Base-by-base conservation (phyloP, 2,797 vertebrate species). In the Mus caroli region DNA sequence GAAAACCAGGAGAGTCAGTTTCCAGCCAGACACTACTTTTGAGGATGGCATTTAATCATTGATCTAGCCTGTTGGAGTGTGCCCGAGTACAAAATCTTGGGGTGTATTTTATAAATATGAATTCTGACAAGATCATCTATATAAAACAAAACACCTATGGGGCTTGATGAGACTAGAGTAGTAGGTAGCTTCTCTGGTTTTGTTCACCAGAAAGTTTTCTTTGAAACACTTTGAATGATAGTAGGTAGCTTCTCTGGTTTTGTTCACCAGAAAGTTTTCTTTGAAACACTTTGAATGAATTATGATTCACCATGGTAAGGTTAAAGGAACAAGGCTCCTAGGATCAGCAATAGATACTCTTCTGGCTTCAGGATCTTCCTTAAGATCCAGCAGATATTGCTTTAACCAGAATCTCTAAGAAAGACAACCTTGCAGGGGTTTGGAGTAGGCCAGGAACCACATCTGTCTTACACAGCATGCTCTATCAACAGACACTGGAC, bases 1-100 rank as follows among this genome's bases (percentile, higher is more conserved):
- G 80, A 76, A 96, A 95, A 50, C 71, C 71, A 75, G 46, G 26
- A 87, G 28, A 88, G 54, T 64, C 40, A 82, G 92, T 43, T 90
- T 90, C 24, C 37, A 83, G n/a, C 6, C 54, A 64, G 22, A 67
- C 9, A 43, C n/a, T 79, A 50, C 46, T 67, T 97, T 88, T 75
- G 31, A 40, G 20, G 11, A 40, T 80, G 37, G 22, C 34, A 83
- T 94, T 89, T 56, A 34, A 73, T 91, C 56, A 71, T 76, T 46
- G 34, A 1, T 88, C 46, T 75, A 26, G 34, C 10, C 71, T 91
- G 10, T 95, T 67, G 93, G 54, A 80, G 3, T 3, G 22, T 85
- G 43, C 43, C 8, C 83, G 22, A 37, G 10, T 52, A 67, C 1
- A 64, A 31, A 60, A 50, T 62, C 19, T 34, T 82, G 24, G 52